Evolutionary conservation across 2,113 vertebrate species (phyloP).

Genomic region (Narcine bancroftii): DNA sequence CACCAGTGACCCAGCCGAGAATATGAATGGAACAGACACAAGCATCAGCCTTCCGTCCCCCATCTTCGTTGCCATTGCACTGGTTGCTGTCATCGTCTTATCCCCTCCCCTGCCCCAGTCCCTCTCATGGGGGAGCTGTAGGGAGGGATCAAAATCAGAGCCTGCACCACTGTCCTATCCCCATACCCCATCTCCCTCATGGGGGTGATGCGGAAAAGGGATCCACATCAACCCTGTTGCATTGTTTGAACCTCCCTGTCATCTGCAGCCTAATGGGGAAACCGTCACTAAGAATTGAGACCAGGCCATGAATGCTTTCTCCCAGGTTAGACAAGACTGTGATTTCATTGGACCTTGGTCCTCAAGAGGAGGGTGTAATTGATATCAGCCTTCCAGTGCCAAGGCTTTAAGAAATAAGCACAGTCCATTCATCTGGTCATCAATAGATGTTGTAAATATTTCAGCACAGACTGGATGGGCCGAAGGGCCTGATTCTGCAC

Average conservation of each 20-base stretch:
- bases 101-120: neutral
- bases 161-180: no score
- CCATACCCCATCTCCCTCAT: no score
- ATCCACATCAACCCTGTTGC: no score
- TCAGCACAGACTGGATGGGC: no score
- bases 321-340: neutral
- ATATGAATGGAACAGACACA: neutral
- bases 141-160: neutral
- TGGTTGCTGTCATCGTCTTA: neutral
- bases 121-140: neutral
- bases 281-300: no score
- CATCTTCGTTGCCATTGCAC: neutral
- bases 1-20: neutral
- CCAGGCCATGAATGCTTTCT: neutral
- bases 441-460: no score
- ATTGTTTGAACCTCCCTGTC: no score
- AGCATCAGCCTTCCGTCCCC: neutral
- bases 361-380: neutral
- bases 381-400: neutral
- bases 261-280: neutral
- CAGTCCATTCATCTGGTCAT: neutral
- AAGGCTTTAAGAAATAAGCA: neutral
- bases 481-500: no score
- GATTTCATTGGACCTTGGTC: neutral
- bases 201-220: no score